Evolutionary conservation across 2,113 vertebrate species (phyloP), one percentile per base, ranked within the genome.

Genomic region (Phainopepla nitens): DNA sequence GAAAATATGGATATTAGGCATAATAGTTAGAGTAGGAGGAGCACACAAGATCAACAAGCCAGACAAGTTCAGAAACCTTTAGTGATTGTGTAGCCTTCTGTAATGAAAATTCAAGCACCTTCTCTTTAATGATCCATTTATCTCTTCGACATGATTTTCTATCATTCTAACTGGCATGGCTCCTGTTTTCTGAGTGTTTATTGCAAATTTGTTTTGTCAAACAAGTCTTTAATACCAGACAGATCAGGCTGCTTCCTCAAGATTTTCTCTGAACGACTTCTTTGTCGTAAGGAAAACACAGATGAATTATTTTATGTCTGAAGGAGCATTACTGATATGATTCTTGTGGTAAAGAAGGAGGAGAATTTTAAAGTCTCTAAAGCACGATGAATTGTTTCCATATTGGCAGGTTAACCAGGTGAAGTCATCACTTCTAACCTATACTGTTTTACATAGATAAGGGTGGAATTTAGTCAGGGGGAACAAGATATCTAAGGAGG

Each of bases 151-250:
- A 96, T 95, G 95, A 95, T 85, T 97, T 97, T 95, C 82, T 97
- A 87, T 93, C 85, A 69, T 97, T 97, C 89, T 80, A 94, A 83
- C 89, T 87, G 91, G 80, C 72, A 82, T 94, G 49, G 39, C 77
- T 97, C 56, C 91, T 96, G 70, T 95, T 96, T 96, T 71, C 92
- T 81, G 29, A 90, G 41, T 82, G 84, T 95, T 96, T 87, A 91
- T 95, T 96, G 91, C 89, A 84, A 94, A 91, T 97, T 95, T 96
- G 87, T 97, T 97, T 96, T 97, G 93, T 97, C 87, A 97, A 93
- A 95, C 89, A 97, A 91, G 91, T 39, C 78, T 93, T 95, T 97
- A 89, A 90, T 90, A 94, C 58, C 54, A 77, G 62, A 81, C 65
- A 96, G 51, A 81, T 94, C 93, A 83, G 39, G 35, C 91, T 81